A percentile compares a stretch with the other conserved stretches of the same genome.
Conservation (phyloP, 2,113 vertebrate species). For the Eidolon helvum region DNA sequence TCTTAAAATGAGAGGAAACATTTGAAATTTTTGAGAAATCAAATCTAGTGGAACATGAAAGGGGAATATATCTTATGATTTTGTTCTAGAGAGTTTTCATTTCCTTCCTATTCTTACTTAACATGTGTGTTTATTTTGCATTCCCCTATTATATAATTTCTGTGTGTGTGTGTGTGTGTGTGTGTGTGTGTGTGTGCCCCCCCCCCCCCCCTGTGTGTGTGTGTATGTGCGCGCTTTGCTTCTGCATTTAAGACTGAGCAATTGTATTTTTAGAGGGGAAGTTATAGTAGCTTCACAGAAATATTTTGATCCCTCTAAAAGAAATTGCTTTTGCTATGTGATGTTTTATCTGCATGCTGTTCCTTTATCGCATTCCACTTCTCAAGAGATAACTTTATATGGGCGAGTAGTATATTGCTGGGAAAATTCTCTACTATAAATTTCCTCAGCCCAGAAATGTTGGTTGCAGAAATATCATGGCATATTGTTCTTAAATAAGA, state of each 20-base stretch:
- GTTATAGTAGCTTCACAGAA: constrained; percentile 9
- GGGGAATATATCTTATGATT: neutral
- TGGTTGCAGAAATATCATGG: neutral
- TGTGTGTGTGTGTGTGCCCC: neutral
- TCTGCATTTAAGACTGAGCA: neutral
- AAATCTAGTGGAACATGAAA: neutral
- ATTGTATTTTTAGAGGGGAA: neutral
- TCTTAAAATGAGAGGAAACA: neutral
- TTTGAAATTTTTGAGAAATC: constrained; percentile 1
- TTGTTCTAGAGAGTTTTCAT: neutral
- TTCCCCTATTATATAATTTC: neutral
- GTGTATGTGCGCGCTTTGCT: neutral
- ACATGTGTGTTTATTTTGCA: neutral
- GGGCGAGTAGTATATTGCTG: neutral
- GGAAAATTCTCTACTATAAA: neutral
- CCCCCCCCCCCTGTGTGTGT: too few relatives aligned
- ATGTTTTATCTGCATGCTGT: neutral
- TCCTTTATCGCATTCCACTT: neutral
- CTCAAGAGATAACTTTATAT: constrained; percentile 6
- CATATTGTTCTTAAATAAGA: constrained; percentile 1
- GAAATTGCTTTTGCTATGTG: neutral
- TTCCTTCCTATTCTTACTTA: neutral
- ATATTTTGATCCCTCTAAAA: constrained; percentile 10
- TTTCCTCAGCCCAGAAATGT: neutral
- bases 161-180: neutral